A percentile compares a stretch with the other conserved stretches of the same genome.
Conservation (phyloP, 2,797 vertebrate species). For the Hybognathus amarus region DNA sequence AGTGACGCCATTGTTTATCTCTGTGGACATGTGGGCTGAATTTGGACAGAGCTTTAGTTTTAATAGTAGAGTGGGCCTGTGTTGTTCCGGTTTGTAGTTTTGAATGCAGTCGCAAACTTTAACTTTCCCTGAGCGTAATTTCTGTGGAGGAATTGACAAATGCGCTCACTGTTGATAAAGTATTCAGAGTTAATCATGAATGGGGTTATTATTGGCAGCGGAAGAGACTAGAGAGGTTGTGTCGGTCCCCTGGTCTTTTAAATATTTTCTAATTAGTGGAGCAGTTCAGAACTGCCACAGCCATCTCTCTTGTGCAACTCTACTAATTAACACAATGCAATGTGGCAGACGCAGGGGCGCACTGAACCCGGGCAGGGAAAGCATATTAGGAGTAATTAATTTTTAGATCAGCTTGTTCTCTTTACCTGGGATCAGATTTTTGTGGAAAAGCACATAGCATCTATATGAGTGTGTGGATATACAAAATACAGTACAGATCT, state of each 20-base stretch:
- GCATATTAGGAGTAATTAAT: conserved; percentile 63
- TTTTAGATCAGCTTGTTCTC: conserved; percentile 53
- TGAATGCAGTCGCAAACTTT: background rate
- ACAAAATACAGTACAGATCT: background rate
- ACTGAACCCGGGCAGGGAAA: conserved; percentile 31
- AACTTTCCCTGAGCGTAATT: conserved; percentile 19
- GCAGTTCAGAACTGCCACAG: conserved; percentile 50
- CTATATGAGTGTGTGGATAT: background rate
- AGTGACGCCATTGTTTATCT: background rate
- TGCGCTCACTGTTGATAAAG: conserved; percentile 30
- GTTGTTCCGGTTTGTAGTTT: background rate
- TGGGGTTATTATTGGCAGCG: conserved; percentile 50
- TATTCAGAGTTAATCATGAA: conserved; percentile 46
- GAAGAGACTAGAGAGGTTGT: conserved; percentile 44
- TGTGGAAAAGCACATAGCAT: conserved; percentile 26
- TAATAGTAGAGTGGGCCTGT: background rate
- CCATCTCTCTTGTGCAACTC: conserved; percentile 53
- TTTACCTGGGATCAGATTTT: conserved; percentile 53
- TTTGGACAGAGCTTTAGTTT: conserved; percentile 6
- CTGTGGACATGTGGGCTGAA: background rate
- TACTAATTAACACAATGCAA: conserved; percentile 61
- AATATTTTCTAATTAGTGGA: conserved; percentile 64
- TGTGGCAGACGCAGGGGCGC: conserved; percentile 46
- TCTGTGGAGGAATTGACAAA: conserved; percentile 28
- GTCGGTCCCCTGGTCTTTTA: conserved; percentile 54